Percentiles rank a stretch among this genome's conserved stretches.
Evolutionary conservation across 2,113 vertebrate species (phyloP).

Genomic region (Haemorhous mexicanus): DNA sequence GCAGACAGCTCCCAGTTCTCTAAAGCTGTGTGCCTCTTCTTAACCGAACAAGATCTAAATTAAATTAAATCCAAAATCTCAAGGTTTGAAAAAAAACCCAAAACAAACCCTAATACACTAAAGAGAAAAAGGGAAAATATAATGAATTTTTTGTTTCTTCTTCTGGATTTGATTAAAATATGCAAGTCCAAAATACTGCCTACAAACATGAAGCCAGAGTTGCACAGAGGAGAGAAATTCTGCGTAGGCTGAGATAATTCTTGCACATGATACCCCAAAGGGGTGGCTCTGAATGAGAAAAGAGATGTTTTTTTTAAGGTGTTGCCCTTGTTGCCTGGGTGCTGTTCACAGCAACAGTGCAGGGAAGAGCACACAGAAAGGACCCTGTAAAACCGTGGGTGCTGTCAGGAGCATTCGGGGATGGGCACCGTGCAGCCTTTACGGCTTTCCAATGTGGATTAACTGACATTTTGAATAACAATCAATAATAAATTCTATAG

Average conservation of each 20-base stretch:
- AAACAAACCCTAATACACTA: neutral
- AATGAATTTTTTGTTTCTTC: neutral
- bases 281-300: neutral
- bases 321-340: neutral
- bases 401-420: neutral
- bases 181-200: neutral
- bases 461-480: conserved; percentile 22
- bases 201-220: neutral
- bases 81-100: neutral
- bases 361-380: neutral
- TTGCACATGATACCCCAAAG: neutral
- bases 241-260: neutral
- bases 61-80: neutral
- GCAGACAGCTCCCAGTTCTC: neutral
- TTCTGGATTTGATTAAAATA: neutral
- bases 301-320: neutral
- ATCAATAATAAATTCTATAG: neutral
- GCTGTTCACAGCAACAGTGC: neutral
- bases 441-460: neutral
- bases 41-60: neutral
- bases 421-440: neutral
- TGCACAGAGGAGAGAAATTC: neutral
- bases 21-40: neutral
- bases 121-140: neutral
- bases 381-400: neutral